Conservation (phyloP, 2,888 invertebrate species). For the Apotomis turbidana region DNA sequence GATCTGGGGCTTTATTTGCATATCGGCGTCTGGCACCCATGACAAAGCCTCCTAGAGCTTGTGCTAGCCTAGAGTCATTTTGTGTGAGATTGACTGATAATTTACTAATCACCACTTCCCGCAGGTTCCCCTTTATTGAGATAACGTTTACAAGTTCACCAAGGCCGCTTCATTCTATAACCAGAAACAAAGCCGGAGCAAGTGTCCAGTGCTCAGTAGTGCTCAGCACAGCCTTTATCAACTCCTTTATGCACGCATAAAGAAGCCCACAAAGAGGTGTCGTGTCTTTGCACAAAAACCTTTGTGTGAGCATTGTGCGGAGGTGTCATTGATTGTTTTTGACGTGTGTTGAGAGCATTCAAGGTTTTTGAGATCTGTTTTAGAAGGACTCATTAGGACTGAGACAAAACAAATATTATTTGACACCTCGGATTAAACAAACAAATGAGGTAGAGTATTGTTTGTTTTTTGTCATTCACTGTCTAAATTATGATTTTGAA, state of each 20-base stretch:
- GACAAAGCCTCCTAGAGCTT: too few relatives aligned
- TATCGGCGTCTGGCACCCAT: too few relatives aligned
- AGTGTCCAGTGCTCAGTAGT: conserved; percentile 14
- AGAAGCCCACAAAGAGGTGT: conserved; percentile 26
- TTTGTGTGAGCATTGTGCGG: conserved; percentile 45
- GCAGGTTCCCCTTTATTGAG: background rate
- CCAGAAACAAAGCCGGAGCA: conserved; percentile 14
- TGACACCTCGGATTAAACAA: conserved; percentile 22
- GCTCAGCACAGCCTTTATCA: conserved; percentile 16
- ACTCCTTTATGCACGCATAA: conserved; percentile 17
- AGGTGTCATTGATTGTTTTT: conserved; percentile 51
- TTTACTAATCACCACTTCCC: too few relatives aligned
- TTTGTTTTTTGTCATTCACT: background rate
- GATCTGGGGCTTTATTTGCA: too few relatives aligned
- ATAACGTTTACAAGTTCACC: background rate
- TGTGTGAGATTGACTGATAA: too few relatives aligned
- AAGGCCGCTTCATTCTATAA: conserved; percentile 25
- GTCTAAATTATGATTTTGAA: too few relatives aligned
- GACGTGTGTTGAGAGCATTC: conserved; percentile 45
- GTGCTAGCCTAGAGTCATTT: too few relatives aligned
- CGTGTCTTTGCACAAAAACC: conserved; percentile 21
- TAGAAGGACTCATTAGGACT: conserved; percentile 1
- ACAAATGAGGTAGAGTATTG: background rate
- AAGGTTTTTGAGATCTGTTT: conserved; percentile 23
- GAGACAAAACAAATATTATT: conserved; percentile 22